Percentiles rank a stretch among this genome's conserved stretches.
Conservation (phyloP, 2,113 vertebrate genomes). For the Capreolus pygargus region DNA sequence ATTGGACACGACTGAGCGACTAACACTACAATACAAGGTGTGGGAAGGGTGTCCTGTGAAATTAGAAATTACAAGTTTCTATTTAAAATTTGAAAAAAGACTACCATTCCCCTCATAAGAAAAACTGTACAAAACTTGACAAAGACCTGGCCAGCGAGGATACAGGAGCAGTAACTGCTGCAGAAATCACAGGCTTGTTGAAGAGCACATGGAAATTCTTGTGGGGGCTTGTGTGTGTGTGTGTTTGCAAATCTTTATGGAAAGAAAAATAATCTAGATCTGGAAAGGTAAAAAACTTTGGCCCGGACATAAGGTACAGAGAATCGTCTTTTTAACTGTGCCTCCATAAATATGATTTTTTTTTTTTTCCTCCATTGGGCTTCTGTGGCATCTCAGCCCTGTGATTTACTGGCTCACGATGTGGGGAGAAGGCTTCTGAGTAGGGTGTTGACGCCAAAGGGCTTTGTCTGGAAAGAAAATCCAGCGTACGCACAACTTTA, state of each 20-base stretch:
- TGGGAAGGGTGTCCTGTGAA: too few relatives aligned
- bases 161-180: neutral
- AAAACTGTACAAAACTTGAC: neutral
- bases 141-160: neutral
- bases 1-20: fast-evolving
- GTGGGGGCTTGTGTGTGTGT: neutral
- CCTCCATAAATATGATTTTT: neutral
- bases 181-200: neutral
- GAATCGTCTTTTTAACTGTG: neutral
- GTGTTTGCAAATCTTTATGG: neutral
- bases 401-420: neutral
- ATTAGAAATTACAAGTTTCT: neutral
- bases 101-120: too few relatives aligned
- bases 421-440: neutral
- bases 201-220: neutral
- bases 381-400: neutral
- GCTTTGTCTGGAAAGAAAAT: neutral
- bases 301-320: neutral
- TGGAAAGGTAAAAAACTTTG: neutral
- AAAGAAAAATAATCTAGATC: neutral
- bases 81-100: neutral
- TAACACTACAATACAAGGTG: neutral
- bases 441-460: neutral
- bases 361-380: neutral
- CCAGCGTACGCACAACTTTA: neutral